Conservation (phyloP, 2,113 vertebrate species). For the Semnornis frantzii region DNA sequence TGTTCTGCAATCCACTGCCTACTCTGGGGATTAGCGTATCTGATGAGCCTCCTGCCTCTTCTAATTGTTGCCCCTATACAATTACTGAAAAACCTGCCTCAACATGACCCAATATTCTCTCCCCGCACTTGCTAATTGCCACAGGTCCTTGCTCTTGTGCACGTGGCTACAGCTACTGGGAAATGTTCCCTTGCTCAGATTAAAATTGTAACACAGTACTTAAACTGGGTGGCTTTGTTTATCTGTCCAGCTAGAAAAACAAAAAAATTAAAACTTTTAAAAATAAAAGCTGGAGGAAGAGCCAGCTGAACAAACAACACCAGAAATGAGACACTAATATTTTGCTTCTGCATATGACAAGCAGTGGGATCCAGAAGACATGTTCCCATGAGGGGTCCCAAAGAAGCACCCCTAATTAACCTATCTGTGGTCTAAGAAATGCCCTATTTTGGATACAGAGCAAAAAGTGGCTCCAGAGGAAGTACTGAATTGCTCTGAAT, state of each 20-base stretch:
- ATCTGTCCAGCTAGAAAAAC: not conserved
- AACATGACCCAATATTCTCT: constrained; percentile 62
- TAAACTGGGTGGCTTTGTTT: constrained; percentile 56
- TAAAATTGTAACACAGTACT: constrained; percentile 41
- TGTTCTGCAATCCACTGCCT: constrained; percentile 63
- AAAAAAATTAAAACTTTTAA: not conserved
- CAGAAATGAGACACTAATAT: not conserved
- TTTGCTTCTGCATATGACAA: not conserved
- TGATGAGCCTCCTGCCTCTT: constrained; percentile 60
- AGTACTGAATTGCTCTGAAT: not conserved
- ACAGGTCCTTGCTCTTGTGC: not conserved
- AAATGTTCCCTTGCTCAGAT: constrained; percentile 39
- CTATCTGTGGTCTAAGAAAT: not conserved
- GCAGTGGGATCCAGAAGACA: not conserved
- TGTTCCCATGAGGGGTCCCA: not conserved
- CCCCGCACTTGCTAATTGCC: constrained; percentile 22
- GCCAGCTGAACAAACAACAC: not conserved
- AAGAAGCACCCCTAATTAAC: not conserved
- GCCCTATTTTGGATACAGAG: not conserved
- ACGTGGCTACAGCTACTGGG: constrained; percentile 29
- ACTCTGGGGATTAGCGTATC: constrained; percentile 42
- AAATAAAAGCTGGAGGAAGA: not conserved
- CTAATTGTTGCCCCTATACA: constrained; percentile 55
- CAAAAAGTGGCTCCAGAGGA: not conserved
- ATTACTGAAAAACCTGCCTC: constrained; percentile 63